These are phyloP conservation scores for Sebastes alutus DNA, from an alignment of 2,797 vertebrate genomes.

Conservation along the genomic window DNA sequence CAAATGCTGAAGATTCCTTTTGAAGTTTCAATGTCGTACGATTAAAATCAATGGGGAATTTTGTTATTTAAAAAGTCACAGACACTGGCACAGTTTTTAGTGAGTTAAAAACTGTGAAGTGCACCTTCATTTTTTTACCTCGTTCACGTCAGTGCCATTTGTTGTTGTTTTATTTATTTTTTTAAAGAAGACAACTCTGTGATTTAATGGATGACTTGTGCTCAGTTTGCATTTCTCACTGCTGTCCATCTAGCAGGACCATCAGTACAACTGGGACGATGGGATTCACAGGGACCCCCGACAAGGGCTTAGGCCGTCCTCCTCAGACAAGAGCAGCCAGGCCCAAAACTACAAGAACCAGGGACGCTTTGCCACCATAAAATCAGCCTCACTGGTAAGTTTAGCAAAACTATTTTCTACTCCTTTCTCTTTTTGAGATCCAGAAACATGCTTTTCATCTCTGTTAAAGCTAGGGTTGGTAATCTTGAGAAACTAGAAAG, in stretches of 20 bases:
- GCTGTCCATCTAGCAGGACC: conserved; percentile 84
- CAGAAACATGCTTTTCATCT: neutral
- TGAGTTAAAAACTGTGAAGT: neutral
- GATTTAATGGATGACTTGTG: neutral
- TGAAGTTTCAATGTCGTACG: neutral
- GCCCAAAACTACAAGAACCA: conserved; percentile 96
- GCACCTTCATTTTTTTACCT: neutral
- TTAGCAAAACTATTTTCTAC: neutral
- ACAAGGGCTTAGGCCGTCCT: conserved; percentile 89
- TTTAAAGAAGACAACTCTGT: neutral
- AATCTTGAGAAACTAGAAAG: neutral
- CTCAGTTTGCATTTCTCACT: neutral
- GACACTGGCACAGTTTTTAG: neutral
- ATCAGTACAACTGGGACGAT: conserved; percentile 96
- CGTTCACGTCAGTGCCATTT: neutral
- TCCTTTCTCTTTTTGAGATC: neutral
- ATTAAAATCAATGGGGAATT: conserved; percentile 14
- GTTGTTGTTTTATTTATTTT: neutral
- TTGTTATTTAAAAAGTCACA: conserved; percentile 5
- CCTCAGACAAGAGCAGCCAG: conserved; percentile 91
- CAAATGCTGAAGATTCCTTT: conserved; percentile 28
- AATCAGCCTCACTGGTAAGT: conserved; percentile 98
- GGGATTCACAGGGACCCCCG: conserved; percentile 92
- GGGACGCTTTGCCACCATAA: conserved; percentile 98
- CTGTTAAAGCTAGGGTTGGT: neutral